These are phyloP conservation scores for Ichneumoninae sp. DNA, from an alignment of 2,888 invertebrate genomes.

Conservation along the genomic window DNA sequence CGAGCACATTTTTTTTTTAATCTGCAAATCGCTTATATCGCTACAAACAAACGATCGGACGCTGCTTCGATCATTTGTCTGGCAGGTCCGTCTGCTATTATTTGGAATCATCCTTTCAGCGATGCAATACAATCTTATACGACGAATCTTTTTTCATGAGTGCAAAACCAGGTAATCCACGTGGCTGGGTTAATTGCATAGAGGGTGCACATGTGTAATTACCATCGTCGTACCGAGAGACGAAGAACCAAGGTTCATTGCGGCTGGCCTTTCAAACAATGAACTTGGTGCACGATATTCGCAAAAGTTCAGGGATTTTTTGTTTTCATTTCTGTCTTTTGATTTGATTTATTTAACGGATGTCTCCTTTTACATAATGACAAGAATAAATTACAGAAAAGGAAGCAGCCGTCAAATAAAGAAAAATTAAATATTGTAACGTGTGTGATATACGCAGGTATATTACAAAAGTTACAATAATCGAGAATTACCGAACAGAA, in stretches of 20 bases:
- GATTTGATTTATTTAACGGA: no score
- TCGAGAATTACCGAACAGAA: no score
- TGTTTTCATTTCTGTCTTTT: background rate
- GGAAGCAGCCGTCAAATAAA: no score
- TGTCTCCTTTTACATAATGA: no score
- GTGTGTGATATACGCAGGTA: no score
- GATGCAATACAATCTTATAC: background rate
- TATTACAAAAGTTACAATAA: no score
- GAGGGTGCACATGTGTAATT: background rate
- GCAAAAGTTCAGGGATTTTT: constrained; percentile 1
- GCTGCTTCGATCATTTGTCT: background rate
- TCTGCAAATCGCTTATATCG: background rate
- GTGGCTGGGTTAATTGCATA: background rate
- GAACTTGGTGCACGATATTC: background rate
- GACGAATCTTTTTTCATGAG: background rate
- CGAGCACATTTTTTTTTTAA: background rate
- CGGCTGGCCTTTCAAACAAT: constrained; percentile 1
- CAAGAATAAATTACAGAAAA: background rate
- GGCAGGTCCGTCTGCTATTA: background rate
- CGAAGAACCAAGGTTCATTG: background rate
- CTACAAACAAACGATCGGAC: background rate
- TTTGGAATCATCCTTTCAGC: background rate
- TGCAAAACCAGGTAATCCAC: background rate
- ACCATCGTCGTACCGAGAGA: background rate
- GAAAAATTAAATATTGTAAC: no score